A percentile compares a stretch with the other conserved stretches of the same genome.
These are phyloP conservation scores for Gnathonemus longibarbis DNA, from an alignment of 2,113 vertebrate genomes.

Conservation along the genomic window DNA sequence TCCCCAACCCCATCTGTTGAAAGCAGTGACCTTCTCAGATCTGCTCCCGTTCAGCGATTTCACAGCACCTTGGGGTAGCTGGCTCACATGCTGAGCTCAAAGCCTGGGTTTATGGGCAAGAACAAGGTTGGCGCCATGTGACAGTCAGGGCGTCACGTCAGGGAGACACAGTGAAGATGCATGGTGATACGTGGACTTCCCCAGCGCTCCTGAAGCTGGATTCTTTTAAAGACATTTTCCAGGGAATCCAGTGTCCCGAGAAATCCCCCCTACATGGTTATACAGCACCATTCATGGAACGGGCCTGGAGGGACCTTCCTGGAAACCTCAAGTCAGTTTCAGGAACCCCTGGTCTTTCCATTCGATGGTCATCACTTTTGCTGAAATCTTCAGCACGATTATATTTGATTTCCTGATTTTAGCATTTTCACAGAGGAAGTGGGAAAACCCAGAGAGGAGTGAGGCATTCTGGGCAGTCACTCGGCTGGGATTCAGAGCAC, in stretches of 20 bases:
- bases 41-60: not conserved
- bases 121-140: not conserved
- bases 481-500: not conserved
- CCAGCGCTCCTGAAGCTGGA: not conserved
- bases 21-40: not conserved
- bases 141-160: not conserved
- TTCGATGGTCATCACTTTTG: not conserved
- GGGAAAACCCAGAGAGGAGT: not conserved
- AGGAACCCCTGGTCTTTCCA: not conserved
- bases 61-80: not conserved
- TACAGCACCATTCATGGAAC: not conserved
- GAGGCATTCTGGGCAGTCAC: not conserved
- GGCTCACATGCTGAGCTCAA: not conserved
- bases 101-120: not conserved
- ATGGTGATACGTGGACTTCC: not conserved
- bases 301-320: not conserved
- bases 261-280: not conserved
- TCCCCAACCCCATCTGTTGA: not conserved
- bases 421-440: not conserved
- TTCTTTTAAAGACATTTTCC: not conserved
- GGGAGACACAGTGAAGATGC: not conserved
- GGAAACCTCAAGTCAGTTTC: not conserved
- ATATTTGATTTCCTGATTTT: not conserved
- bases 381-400: not conserved
- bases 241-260: not conserved